Evolutionary conservation across 2,888 invertebrate species (phyloP), one percentile per base, ranked within the genome.

Genomic region (Diabrotica balteata): DNA sequence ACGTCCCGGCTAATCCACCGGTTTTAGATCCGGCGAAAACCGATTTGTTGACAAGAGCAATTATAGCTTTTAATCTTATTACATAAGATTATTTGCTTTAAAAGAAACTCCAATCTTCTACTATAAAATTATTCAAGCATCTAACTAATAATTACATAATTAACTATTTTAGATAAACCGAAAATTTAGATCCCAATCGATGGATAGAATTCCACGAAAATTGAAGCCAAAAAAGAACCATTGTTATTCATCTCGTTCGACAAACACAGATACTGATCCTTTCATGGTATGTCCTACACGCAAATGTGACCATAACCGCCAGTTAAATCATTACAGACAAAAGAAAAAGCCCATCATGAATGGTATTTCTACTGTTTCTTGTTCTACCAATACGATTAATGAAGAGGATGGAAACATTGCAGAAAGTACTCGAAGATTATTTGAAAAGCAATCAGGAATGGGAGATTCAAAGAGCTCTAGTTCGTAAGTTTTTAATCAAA

Each of bases 141-240:
- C 17, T 17, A 17, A 17, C 1, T 17, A 17, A 32, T 32, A 32
- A 32, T 5, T 32, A 32, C 32, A 32, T 49, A n/a, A 17, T 42
- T 63, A 11, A 51, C 22, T 50, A 63, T 69, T 69, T 54, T 51
- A 69, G 66, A 59, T 55, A 55, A 55, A 63, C 66, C 54, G 60
- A 49, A 66, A 63, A 47, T 60, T 55, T 42, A 66, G 66, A 58
- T 69, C 69, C 3, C 66, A 66, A 17, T 62, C 69, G 45, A 46
- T 57, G 47, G 63, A 32, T 6, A 52, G 54, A 47, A 55, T 63
- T 17, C 50, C 57, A 8, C 47, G 8, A 32, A 50, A 57, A 63
- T 8, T 11, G 5, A 57, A 57, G 45, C 44, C 8, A 4, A 57
- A 57, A 11, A 57, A 57, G 11, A 45, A 57, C 8, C 43, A 9